Base-by-base conservation (phyloP, 2,797 vertebrate genomes). In the Borostomias antarcticus region DNA sequence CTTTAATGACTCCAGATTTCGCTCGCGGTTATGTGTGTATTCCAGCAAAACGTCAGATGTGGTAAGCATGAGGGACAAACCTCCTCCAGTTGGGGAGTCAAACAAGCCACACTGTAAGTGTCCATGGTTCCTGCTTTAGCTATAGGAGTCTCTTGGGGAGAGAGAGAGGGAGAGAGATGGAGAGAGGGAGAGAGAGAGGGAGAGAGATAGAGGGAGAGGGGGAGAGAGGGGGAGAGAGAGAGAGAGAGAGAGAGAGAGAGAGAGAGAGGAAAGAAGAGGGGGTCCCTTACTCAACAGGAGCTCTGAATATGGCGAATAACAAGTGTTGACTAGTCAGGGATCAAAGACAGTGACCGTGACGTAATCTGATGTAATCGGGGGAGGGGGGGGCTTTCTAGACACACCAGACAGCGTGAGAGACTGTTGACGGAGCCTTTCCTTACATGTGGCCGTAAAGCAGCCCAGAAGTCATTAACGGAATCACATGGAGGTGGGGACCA, bases 401-500 rank as follows among this genome's bases (percentile, higher is more conserved):
- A 64, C 66, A 56, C 59, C 11, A 35, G 64, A 51, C 56, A 70
- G 68, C 28, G 68, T 71, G 73, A 75, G 54, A 30, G 67, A 76
- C 67, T 58, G 58, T 74, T 62, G 78, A 81, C 75, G 68, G 75
- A 77, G 76, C 58, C n/a, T 66, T 64, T 80, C 77, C 50, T 69
- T 72, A 67, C 63, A 32, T 1, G 85, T 83, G 80, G 48, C 84
- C 75, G 82, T 75, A 73, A 84, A 43, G 68, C 87, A 72, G 74
- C 69, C 26, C 75, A 80, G 79, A 88, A 83, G 87, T 87, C 81
- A 76, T 61, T 72, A 69, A 73, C 76, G 74, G 74, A 83, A 84
- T 85, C 78, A 73, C 63, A 40, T 69, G 76, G 74, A 85, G 79
- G 77, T 80, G 51, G 85, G 84, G 85, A 87, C 81, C 86, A 74